Evolutionary conservation across 2,113 vertebrate species (phyloP), one percentile per base, ranked within the genome.

Genomic region (Paraplagusia blochii): DNA sequence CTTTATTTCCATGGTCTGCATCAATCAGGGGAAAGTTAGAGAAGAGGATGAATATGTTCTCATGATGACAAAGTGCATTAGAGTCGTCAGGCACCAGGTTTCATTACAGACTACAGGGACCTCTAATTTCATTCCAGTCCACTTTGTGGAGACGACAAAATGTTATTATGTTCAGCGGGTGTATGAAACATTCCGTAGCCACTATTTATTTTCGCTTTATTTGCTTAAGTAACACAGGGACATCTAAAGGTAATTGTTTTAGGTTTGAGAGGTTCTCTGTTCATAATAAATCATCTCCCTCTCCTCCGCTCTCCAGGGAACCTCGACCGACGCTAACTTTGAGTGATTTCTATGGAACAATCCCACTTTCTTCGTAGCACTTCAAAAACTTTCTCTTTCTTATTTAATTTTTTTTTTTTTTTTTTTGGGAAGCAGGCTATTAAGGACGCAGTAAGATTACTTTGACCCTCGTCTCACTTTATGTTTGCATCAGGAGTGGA

Each of bases 151-250:
- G 87, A 87, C 73, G 78, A 77, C 83, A 86, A 77, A 88, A 88
- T 89, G 89, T 88, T 89, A 90, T 90, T 90, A 88, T 74, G 76
- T 90, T 86, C 79, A 80, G 79, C 67, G 63, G 73, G 82, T 88
- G 87, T 84, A 89, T 90, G 69, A 87, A 88, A 87, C 85, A 84
- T 88, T 83, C 77, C 85, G 82, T 66, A 66, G 84, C 77, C 58
- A 78, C 87, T 91, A 89, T 91, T 90, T 88, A 88, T 90, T 90
- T 89, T 85, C 80, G 76, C 85, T 85, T 85, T 88, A 85, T 90
- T 87, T 85, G 82, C 81, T 76, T 84, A 85, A 88, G 86, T 90
- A 86, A 86, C 86, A 77, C 83, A 63, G 80, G 74, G 84, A 81
- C 69, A 77, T 81, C 85, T 79, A 76, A 64, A 81, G 77, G 80